Base-by-base conservation (phyloP, 1,140 invertebrate genomes). In the Neodiprion lecontei region DNA sequence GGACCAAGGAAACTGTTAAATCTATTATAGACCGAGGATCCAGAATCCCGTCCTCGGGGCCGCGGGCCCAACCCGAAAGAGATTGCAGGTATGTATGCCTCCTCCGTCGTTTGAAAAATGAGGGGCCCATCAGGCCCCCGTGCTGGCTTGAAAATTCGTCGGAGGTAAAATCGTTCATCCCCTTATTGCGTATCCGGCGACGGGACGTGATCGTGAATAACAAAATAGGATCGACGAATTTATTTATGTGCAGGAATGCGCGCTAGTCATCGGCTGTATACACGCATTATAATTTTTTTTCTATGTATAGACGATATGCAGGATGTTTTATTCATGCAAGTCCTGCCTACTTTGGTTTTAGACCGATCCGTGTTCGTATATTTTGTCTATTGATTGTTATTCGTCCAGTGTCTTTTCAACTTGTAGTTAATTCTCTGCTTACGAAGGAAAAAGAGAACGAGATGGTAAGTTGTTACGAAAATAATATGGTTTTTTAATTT, bases 81-180 rank as follows among this genome's bases (percentile, higher is more conserved):
- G 72, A 71, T 72, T 71, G 77, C 79, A 81, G 79, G 79, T 80
- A 81, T 77, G 67, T 65, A 61, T 61, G 53, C 11, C 53, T 61
- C 74, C 80, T n/a, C 72, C 80, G 80, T 81, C 78, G 78, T 65
- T 79, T 74, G 75, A 81, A 78, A 80, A 81, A 80, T 80, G 73
- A 81, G 77, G 71, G 76, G 76, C 53, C 74, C 73, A 67, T 67
- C 66, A 69, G 75, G 70, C 61, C 50, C 66, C 4, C 53, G 53
- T 69, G 11, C 53, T 14, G 53, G 53, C 53, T 61, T 61, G 53
- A 4, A 40, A 40, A 40, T 40, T 40, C 28, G 53, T 61, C 53
- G 53, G 53, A 61, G 11, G n/a, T 61, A 61, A 17, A 61, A 61
- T 61, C n/a, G n/a, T 61, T 61, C 53, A 61, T 61, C 53, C 53